Conservation (phyloP, 2,113 vertebrate species). For the Machaerirhynchus nigripectus region DNA sequence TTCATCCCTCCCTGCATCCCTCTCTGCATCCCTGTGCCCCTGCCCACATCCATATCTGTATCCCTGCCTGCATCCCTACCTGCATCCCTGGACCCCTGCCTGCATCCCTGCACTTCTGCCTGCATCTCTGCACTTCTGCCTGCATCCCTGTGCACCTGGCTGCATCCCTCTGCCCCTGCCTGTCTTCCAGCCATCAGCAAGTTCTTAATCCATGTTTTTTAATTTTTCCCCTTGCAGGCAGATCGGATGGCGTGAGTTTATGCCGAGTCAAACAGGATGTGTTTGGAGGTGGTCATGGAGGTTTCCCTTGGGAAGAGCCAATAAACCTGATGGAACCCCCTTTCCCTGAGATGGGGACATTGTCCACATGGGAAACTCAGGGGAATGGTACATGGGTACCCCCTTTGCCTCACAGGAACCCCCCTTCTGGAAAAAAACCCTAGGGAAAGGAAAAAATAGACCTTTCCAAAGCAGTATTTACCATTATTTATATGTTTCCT, state of each 20-base stretch:
- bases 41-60: background rate
- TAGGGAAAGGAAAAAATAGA: background rate
- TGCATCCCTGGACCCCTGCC: background rate
- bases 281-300: background rate
- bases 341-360: background rate
- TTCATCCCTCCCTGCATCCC: background rate
- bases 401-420: rapidly evolving
- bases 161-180: background rate
- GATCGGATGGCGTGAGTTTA: no score
- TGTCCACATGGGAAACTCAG: rapidly evolving
- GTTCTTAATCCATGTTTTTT: background rate
- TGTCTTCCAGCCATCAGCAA: background rate
- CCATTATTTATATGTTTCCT: background rate
- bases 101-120: background rate
- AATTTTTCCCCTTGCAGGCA: background rate
- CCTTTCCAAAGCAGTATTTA: background rate
- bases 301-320: background rate
- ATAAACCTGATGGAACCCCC: rapidly evolving
- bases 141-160: background rate
- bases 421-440: rapidly evolving
- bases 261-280: rapidly evolving
- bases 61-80: no score
- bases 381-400: no score
- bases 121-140: background rate
- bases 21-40: background rate